These are phyloP conservation scores for Manacus vitellinus DNA, from an alignment of 2,113 vertebrate species.

Conservation along the genomic window DNA sequence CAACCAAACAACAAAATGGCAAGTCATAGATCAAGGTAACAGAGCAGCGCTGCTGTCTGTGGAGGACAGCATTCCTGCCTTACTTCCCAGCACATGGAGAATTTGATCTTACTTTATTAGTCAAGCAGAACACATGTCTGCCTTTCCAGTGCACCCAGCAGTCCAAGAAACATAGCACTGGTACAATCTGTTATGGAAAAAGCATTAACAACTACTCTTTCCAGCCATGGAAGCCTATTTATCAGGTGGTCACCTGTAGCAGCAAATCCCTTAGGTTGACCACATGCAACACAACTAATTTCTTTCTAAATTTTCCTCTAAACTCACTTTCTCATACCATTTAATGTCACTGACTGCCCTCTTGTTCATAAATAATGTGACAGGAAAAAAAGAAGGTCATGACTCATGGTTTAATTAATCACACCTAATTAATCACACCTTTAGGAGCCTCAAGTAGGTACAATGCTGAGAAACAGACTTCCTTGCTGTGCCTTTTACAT, in stretches of 20 bases:
- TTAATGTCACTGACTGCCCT: neutral
- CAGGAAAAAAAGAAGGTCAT: neutral
- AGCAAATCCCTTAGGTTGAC: neutral
- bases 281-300: neutral
- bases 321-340: neutral
- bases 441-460: neutral
- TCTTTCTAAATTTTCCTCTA: neutral
- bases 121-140: conserved; percentile 1
- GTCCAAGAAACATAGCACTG: neutral
- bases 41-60: neutral
- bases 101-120: conserved; percentile 8
- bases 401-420: conserved; percentile 40
- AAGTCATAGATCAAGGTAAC: conserved; percentile 38
- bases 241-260: neutral
- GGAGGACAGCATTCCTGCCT: conserved; percentile 5
- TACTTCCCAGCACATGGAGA: neutral
- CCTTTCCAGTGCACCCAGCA: neutral
- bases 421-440: conserved; percentile 26
- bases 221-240: neutral
- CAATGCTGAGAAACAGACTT: neutral
- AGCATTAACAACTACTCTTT: neutral
- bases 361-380: neutral
- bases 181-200: neutral
- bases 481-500: neutral
- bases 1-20: neutral